Evolutionary conservation across 2,113 vertebrate species (phyloP), one percentile per base, ranked within the genome.

Genomic region (Lagenorhynchus albirostris): DNA sequence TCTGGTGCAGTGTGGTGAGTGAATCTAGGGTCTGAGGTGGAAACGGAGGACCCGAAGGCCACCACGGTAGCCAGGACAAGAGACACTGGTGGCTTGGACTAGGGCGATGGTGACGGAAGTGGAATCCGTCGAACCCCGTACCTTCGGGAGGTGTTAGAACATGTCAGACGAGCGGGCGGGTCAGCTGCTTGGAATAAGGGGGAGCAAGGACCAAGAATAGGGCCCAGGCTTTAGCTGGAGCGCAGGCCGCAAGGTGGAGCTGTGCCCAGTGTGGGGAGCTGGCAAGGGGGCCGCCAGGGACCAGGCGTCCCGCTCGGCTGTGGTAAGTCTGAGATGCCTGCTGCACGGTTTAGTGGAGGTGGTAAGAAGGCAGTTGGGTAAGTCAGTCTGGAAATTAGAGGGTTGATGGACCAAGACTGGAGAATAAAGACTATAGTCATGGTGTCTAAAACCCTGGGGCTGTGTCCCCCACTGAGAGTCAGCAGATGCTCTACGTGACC

Each of bases 131-230:
- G 0, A 44, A 29, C 6, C 25, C 71, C 1, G 10, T 3, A n/a
- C 41, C 11, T 12, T 21, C 2, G 0, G 21, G 53, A 58, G 33
- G 18, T 1, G 23, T 26, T 12, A 26, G 62, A 11, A 17, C 1
- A 0, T 3, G 0, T 29, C 2, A 50, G 33, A 21, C 7, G 1
- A 2, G 20, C 8, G 3, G n/a, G 38, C 18, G 6, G 26, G 1
- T 1, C 0, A 26, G 21, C 8, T 5, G 1, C 2, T 0, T 18
- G 79, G 65, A 8, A 33, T 2, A 1, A 0, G 8, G 44, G 63
- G 5, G 8, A 3, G 47, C 1, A 4, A 20, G 63, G 25, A 18
- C 2, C 36, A 0, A 3, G 55, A 14, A 6, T 1, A 0, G 0
- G 0, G 31, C 36, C 53, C 4, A 0, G 11, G 6, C 3, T 74